Percentiles rank a stretch among this genome's conserved stretches.
Conservation (phyloP, 1,140 invertebrate species). For the Limonius californicus region DNA sequence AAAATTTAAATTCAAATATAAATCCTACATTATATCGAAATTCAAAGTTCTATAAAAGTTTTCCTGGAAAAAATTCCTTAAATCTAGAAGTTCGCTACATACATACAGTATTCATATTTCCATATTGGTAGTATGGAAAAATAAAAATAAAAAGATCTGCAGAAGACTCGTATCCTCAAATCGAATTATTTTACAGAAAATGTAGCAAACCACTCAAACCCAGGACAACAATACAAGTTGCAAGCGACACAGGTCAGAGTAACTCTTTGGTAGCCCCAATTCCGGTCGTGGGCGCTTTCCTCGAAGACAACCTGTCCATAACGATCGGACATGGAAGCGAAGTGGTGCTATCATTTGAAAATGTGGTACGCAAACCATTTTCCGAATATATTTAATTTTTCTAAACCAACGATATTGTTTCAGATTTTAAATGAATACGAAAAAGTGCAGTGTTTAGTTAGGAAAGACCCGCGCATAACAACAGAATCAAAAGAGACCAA, state of each 20-base stretch:
- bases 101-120: too few species aligned
- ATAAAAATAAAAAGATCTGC: too few species aligned
- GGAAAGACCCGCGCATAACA: constrained; percentile 45
- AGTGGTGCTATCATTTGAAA: constrained; percentile 60
- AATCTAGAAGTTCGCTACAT: too few species aligned
- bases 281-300: constrained; percentile 50
- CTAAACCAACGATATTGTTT: too few species aligned
- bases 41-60: too few species aligned
- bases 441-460: constrained; percentile 55
- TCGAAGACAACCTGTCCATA: constrained; percentile 50
- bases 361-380: constrained; percentile 50
- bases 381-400: too few species aligned
- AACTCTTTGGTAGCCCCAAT: constrained; percentile 54
- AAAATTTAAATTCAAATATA: too few species aligned
- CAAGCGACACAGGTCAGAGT: constrained; percentile 51
- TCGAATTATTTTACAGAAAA: constrained; percentile 50
- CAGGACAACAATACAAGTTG: constrained; percentile 64
- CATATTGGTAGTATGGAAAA: too few species aligned
- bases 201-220: constrained; percentile 69
- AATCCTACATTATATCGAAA: too few species aligned
- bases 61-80: too few species aligned
- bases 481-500: background rate
- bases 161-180: too few species aligned
- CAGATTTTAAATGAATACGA: constrained; percentile 50
- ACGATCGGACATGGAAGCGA: constrained; percentile 57